Evolutionary conservation across 37 sponge, comb jelly and placozoan species (phyloP).

Genomic region (Cladorhizidae sp.): DNA sequence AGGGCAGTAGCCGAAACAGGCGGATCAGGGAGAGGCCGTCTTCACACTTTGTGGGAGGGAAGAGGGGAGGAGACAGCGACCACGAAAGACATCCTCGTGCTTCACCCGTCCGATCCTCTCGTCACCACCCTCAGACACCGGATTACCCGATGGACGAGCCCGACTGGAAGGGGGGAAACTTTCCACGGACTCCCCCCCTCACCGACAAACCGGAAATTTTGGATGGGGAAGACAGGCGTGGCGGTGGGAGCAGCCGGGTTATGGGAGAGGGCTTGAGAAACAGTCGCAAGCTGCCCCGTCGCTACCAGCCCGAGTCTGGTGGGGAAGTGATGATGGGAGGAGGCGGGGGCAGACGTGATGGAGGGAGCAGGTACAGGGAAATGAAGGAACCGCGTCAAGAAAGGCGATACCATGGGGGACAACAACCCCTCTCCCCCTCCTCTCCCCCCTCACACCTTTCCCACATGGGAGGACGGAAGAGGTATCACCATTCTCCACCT

Average conservation of each 20-base stretch:
- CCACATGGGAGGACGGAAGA: neutral
- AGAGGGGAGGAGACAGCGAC: slow-evolving; percentile 5
- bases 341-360: neutral
- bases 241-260: neutral
- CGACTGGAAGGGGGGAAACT: neutral
- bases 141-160: slow-evolving; percentile 7
- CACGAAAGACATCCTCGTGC: neutral
- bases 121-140: neutral
- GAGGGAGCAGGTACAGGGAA: slow-evolving; percentile 4
- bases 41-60: neutral
- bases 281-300: slow-evolving; percentile 23
- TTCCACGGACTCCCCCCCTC: neutral
- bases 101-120: slow-evolving; percentile 4
- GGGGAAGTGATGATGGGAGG: neutral
- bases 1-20: neutral
- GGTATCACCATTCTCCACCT: neutral
- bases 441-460: slow-evolving; percentile 15
- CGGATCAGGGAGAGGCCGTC: neutral
- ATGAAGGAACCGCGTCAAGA: neutral
- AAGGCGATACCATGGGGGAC: slow-evolving; percentile 9
- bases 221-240: neutral
- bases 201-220: neutral
- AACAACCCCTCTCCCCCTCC: slow-evolving; percentile 11
- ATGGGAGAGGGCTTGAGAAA: neutral
- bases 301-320: slow-evolving; percentile 22